A percentile compares a stretch with the other conserved stretches of the same genome.
Evolutionary conservation across 2,797 vertebrate genomes (phyloP).

Genomic region (Sternarchorhynchus goeldii): DNA sequence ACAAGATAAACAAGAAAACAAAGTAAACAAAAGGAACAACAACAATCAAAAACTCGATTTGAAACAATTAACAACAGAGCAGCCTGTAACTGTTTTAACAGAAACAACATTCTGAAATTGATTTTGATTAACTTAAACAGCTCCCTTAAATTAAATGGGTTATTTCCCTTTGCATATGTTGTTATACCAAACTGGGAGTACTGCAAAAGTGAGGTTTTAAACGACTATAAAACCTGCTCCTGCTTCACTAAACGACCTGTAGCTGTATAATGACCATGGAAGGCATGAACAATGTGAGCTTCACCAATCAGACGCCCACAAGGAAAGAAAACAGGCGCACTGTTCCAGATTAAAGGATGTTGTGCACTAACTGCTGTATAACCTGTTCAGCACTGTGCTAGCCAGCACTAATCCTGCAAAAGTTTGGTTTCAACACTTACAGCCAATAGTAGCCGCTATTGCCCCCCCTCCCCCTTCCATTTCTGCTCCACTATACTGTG

Average conservation of each 20-base stretch:
- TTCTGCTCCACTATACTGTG: not conserved
- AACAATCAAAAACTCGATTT: not conserved
- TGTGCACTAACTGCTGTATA: not conserved
- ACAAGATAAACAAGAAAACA: not conserved
- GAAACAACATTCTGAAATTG: conserved; percentile 28
- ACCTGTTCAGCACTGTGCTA: not conserved
- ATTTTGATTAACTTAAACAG: conserved; percentile 25
- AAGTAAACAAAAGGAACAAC: not conserved
- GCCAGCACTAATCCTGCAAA: not conserved
- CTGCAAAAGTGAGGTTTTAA: conserved; percentile 49
- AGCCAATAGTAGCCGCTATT: too few relatives aligned
- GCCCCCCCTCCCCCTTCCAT: too few relatives aligned
- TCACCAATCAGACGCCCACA: not conserved
- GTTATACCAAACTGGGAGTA: conserved; percentile 50
- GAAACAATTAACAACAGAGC: conserved; percentile 36
- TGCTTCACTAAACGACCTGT: conserved; percentile 28
- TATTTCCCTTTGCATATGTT: conserved; percentile 52
- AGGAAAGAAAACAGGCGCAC: not conserved
- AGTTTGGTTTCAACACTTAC: too few relatives aligned
- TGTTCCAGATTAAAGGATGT: not conserved
- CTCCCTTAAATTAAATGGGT: conserved; percentile 52
- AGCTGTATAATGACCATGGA: conserved; percentile 5
- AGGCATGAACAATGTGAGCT: not conserved
- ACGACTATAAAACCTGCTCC: conserved; percentile 33
- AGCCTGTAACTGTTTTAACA: conserved; percentile 35